A percentile compares a stretch with the other conserved stretches of the same genome.
phyloP scores from a whole-genome alignment of 2,113 vertebrate species.

The Laticauda laticaudata region DNA sequence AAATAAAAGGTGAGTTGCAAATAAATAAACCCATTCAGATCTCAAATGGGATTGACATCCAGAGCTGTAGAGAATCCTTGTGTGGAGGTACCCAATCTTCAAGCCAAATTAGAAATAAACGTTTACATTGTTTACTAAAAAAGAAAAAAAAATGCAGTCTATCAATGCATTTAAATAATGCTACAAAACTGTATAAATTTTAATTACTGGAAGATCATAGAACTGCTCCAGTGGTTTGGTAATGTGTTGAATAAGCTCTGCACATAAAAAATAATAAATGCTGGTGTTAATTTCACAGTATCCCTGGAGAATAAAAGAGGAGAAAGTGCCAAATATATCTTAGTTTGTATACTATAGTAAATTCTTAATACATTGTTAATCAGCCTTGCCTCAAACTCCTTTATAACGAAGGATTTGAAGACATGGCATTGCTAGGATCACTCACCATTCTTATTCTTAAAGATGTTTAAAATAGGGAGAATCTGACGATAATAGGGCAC shows the following conservation, averaged over 20 bases:
- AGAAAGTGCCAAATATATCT: constrained; percentile 57
- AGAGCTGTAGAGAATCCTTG: background rate
- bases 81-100: background rate
- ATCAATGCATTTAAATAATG: constrained; percentile 59
- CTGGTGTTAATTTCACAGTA: constrained; percentile 59
- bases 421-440: constrained; percentile 42
- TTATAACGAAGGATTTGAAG: constrained; percentile 30
- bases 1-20: background rate
- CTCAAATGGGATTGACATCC: background rate
- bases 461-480: constrained; percentile 92
- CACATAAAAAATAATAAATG: constrained; percentile 54
- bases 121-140: constrained; percentile 32
- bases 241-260: constrained; percentile 56
- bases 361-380: constrained; percentile 58
- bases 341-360: constrained; percentile 61
- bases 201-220: constrained; percentile 66
- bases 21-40: background rate
- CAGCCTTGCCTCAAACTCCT: constrained; percentile 48
- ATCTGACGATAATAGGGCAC: constrained; percentile 94
- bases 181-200: constrained; percentile 64
- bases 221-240: constrained; percentile 59
- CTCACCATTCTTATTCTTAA: constrained; percentile 93
- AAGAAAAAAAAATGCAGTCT: constrained; percentile 43
- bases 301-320: constrained; percentile 45
- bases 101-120: constrained; percentile 37